Percentiles rank a stretch among this genome's conserved stretches.
Evolutionary conservation across 2,888 invertebrate species (phyloP).

Genomic region (Campoletis raptor): DNA sequence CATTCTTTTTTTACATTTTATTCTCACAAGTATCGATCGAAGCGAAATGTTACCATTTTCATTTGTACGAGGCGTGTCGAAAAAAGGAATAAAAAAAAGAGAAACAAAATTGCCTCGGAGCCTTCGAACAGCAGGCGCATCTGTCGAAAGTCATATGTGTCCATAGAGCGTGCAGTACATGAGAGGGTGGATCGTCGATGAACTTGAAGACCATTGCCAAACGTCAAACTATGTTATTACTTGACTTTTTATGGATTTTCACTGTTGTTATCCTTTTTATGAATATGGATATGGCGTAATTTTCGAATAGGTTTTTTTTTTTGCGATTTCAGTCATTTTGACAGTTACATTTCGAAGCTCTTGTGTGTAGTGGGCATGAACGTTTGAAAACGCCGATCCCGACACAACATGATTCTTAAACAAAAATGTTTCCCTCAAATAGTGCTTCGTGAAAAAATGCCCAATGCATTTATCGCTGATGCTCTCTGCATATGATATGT

Average conservation of each 20-base stretch:
- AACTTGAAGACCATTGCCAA: conserved; percentile 41
- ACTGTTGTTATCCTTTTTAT: background rate
- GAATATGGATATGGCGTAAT: background rate
- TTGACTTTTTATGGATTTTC: conserved; percentile 36
- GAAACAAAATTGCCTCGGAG: conserved; percentile 61
- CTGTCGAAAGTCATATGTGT: conserved; percentile 65
- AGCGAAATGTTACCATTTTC: conserved; percentile 47
- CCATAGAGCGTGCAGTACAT: conserved; percentile 23
- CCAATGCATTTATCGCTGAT: background rate
- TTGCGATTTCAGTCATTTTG: background rate
- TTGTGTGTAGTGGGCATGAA: too few relatives aligned
- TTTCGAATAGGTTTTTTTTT: background rate
- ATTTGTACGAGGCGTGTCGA: conserved; percentile 61
- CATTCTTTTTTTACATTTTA: conserved; percentile 35
- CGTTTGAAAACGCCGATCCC: too few relatives aligned
- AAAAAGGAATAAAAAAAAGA: conserved; percentile 38
- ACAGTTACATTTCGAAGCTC: background rate
- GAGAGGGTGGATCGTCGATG: conserved; percentile 47
- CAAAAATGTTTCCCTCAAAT: background rate
- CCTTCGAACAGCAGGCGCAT: conserved; percentile 65
- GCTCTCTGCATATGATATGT: background rate
- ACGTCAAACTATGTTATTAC: conserved; percentile 51
- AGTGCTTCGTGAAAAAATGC: background rate
- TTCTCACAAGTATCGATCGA: conserved; percentile 51
- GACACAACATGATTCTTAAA: background rate